phyloP scores from a whole-genome alignment of 2,113 vertebrate genomes.

The Elachura formosa region DNA sequence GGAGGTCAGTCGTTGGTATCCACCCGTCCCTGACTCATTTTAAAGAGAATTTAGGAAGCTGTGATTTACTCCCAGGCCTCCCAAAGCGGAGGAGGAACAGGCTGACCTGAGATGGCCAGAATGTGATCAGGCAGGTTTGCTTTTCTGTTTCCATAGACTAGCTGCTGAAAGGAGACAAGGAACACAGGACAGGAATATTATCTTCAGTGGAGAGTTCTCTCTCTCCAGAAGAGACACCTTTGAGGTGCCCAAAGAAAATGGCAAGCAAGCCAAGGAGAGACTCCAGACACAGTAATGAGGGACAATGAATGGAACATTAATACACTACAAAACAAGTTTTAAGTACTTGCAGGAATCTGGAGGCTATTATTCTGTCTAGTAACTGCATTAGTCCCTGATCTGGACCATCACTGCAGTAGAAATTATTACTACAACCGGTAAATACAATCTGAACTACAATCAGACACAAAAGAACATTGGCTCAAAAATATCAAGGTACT shows the following conservation, averaged over 20 bases:
- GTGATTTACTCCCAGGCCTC: not conserved
- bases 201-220: not conserved
- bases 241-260: not conserved
- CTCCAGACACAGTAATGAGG: not conserved
- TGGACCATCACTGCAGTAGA: not conserved
- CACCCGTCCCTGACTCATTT: not conserved
- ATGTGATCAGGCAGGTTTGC: not conserved
- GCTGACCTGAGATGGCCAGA: not conserved
- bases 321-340: not conserved
- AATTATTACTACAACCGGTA: not conserved
- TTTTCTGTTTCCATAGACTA: not conserved
- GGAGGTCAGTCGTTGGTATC: not conserved
- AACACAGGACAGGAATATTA: not conserved
- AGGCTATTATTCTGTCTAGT: not conserved
- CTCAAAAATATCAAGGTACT: not conserved
- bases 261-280: not conserved
- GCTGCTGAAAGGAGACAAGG: not conserved
- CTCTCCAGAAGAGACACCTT: not conserved
- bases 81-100: not conserved
- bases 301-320: not conserved
- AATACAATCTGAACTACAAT: too few relatives aligned
- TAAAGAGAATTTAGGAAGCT: not conserved
- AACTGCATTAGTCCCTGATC: not conserved
- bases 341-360: not conserved
- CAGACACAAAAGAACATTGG: not conserved